Evolutionary conservation across 2,113 vertebrate genomes (phyloP).

Genomic region (Oreotrochilus melanogaster): DNA sequence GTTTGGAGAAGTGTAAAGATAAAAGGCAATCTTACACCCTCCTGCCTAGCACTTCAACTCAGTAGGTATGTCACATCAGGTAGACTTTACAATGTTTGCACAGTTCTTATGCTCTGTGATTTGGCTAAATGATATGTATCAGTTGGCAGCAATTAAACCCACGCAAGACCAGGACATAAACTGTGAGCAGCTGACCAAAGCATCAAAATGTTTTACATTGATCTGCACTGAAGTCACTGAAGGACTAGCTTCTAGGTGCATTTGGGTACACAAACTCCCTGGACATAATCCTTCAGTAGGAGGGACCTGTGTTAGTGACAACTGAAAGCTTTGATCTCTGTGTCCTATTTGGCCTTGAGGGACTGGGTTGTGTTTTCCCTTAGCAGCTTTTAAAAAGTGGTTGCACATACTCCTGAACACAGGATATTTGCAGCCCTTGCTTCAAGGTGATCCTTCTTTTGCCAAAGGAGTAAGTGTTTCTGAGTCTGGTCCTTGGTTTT

Average conservation of each 20-base stretch:
- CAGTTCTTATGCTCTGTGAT: not conserved
- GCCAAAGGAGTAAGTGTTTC: not conserved
- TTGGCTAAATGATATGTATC: not conserved
- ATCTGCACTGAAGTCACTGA: not conserved
- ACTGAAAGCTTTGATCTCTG: not conserved
- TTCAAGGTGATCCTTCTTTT: not conserved
- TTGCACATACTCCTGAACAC: not conserved
- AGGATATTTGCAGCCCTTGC: not conserved
- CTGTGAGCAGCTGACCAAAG: not conserved
- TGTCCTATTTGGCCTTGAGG: not conserved
- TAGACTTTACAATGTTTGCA: not conserved
- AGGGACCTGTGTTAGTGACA: not conserved
- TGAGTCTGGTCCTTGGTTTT: not conserved
- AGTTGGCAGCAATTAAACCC: not conserved
- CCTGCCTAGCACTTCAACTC: not conserved
- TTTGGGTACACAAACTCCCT: not conserved
- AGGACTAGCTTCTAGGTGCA: not conserved
- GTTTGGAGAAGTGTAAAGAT: not conserved
- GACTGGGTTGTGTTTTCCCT: not conserved
- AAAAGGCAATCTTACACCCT: not conserved
- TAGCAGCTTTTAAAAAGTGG: not conserved
- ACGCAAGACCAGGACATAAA: not conserved
- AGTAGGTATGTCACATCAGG: not conserved
- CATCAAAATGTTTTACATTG: not conserved
- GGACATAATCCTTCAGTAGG: not conserved